Evolutionary conservation across 2,113 vertebrate genomes (phyloP).

Genomic region (Nesoenas mayeri): DNA sequence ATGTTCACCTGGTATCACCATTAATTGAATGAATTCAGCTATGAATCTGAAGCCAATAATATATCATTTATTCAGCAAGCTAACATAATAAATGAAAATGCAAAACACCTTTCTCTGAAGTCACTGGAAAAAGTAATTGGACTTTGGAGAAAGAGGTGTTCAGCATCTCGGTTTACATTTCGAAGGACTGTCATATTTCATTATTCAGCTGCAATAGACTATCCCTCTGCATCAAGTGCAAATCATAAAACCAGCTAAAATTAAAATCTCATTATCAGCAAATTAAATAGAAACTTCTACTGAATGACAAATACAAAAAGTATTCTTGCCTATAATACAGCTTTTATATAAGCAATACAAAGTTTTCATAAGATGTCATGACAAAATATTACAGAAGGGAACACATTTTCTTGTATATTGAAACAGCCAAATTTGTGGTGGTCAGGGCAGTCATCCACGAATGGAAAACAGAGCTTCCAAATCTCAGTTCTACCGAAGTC

Average conservation of each 20-base stretch:
- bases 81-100: not conserved
- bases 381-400: not conserved
- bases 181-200: not conserved
- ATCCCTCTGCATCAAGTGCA: not conserved
- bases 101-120: not conserved
- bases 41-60: not conserved
- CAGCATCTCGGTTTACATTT: not conserved
- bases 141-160: not conserved
- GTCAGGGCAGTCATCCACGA: not conserved
- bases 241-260: not conserved
- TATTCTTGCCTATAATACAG: not conserved
- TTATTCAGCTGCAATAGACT: not conserved
- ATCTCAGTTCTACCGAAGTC: not conserved
- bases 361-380: not conserved
- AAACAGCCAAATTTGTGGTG: not conserved
- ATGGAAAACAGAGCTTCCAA: not conserved
- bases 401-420: not conserved
- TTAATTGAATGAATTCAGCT: not conserved
- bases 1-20: conserved; percentile 41
- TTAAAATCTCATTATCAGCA: not conserved
- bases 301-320: not conserved
- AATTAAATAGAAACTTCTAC: not conserved
- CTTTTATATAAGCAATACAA: not conserved
- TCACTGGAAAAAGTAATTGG: not conserved
- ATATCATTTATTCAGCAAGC: not conserved